Evolutionary conservation across 2,888 invertebrate species (phyloP), one percentile per base, ranked within the genome.

Genomic region (Bombylius discolor): DNA sequence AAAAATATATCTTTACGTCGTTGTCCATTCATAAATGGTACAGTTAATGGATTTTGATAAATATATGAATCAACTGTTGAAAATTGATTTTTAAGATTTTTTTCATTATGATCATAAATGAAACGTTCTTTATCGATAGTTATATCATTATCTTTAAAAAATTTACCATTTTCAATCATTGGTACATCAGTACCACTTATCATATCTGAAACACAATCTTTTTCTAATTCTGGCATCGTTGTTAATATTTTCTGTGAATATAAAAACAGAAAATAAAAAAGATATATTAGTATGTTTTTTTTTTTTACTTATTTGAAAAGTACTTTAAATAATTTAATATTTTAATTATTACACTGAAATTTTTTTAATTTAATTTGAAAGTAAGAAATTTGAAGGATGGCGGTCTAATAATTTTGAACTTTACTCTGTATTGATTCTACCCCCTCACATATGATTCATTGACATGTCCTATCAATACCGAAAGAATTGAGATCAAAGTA

Each of bases 151-250:
- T 36, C 31, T 36, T 55, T 31, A 33, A 55, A 54, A 47, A 32
- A 50, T 34, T 47, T 55, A 49, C 64, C 62, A 33, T 64, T 63
- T 49, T 67, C 70, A 58, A 68, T 70, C 51, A 66, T 65, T 9
- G 70, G 70, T 53, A 68, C 68, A 58, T 64, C 64, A 46, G 67
- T 66, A 59, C 70, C 70, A 61, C 70, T 71, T 50, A 70, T 68
- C 67, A 71, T 69, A 65, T 71, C 72, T 59, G 70, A 65, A 63
- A 68, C 65, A 53, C 66, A 62, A 58, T 72, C 72, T 60, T 68
- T 69, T 65, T 71, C 72, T 65, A 71, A 68, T 70, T 72, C 71
- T 66, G 71, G 73, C 72, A 72, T 72, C 70, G 71, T 72, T 70
- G 68, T 36, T 3, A 8, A 8, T 36, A 36, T 36, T 6, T 36